Evolutionary conservation across 2,113 vertebrate genomes (phyloP).

Genomic region (Callipepla squamata): DNA sequence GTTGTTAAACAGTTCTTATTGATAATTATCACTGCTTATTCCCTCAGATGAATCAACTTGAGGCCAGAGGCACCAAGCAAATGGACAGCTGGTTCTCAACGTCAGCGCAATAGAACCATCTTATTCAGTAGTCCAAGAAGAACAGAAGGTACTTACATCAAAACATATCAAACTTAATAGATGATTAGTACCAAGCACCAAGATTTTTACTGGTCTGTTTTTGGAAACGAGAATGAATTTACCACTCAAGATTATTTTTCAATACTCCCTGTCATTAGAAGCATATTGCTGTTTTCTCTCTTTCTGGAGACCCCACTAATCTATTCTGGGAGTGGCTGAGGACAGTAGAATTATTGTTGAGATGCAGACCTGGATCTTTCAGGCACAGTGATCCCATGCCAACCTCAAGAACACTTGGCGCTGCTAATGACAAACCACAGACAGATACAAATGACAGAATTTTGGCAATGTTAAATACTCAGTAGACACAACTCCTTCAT

Average conservation of each 20-base stretch:
- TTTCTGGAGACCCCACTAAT: background rate
- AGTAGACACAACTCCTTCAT: background rate
- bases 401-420: background rate
- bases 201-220: background rate
- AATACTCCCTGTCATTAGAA: background rate
- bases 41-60: fast-evolving
- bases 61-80: fast-evolving
- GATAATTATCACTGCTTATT: background rate
- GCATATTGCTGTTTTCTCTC: background rate
- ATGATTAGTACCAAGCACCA: background rate
- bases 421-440: background rate
- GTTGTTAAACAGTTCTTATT: background rate
- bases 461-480: background rate
- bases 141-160: background rate
- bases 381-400: background rate
- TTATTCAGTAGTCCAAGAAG: background rate
- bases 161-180: background rate
- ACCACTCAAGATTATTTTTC: background rate
- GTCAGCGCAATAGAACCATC: background rate
- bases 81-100: fast-evolving
- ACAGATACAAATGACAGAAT: background rate
- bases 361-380: background rate
- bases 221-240: background rate
- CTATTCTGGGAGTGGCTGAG: background rate
- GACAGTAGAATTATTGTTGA: background rate